Percentiles rank a stretch among this genome's conserved stretches.
phyloP scores from a whole-genome alignment of 35 echinoderm and acorn worm genomes.

The Stichopus chloronotus region DNA sequence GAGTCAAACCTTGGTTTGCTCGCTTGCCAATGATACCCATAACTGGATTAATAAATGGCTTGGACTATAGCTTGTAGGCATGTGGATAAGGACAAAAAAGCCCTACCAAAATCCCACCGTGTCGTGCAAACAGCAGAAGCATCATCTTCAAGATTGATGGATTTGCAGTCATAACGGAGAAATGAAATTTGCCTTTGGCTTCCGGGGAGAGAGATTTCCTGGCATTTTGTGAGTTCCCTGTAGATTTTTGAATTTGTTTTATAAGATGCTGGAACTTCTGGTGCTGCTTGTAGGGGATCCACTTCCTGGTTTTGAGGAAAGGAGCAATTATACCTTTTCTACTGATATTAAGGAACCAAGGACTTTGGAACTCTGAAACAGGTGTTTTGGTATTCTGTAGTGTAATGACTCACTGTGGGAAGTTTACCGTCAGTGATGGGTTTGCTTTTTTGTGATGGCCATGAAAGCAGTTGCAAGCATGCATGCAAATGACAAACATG shows the following conservation, averaged over 20 bases:
- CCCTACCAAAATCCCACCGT: background rate
- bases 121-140: background rate
- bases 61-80: background rate
- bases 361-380: background rate
- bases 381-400: background rate
- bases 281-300: background rate
- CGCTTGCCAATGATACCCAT: background rate
- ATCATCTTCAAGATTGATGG: background rate
- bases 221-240: background rate
- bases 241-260: background rate
- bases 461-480: background rate
- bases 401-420: background rate
- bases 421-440: background rate
- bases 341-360: background rate
- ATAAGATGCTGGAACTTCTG: background rate
- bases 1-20: background rate
- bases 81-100: background rate
- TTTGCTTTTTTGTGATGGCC: background rate
- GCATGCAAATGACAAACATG: background rate
- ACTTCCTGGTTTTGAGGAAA: background rate
- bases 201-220: background rate
- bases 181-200: background rate
- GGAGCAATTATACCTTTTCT: background rate
- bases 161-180: background rate
- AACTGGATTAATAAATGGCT: background rate